Evolutionary conservation across 2,113 vertebrate genomes (phyloP).

Genomic region (Nettapus auritus): DNA sequence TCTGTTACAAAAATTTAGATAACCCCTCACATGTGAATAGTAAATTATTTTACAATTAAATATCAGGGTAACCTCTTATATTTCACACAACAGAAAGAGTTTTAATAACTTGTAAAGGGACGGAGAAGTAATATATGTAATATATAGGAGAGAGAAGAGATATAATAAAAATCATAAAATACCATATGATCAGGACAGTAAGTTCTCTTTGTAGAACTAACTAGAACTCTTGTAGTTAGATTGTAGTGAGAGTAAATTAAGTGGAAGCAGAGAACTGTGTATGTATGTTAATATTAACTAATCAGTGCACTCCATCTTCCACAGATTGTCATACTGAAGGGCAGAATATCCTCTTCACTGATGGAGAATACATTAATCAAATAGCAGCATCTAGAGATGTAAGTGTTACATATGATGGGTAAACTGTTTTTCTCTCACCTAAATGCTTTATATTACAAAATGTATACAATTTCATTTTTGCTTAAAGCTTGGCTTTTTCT

Average conservation of each 20-base stretch:
- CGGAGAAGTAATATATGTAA: background rate
- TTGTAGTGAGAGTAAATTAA: background rate
- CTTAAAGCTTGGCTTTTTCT: background rate
- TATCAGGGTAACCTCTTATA: background rate
- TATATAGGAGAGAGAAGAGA: background rate
- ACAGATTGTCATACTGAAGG: slow-evolving; percentile 93
- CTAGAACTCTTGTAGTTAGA: background rate
- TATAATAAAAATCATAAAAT: background rate
- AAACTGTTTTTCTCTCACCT: background rate
- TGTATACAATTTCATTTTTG: background rate
- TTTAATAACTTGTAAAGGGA: background rate
- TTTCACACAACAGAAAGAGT: background rate
- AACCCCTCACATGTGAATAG: background rate
- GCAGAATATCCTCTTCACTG: slow-evolving; percentile 97
- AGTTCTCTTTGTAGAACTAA: background rate
- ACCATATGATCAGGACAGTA: background rate
- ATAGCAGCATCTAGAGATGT: slow-evolving; percentile 99
- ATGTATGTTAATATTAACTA: background rate
- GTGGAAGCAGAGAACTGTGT: background rate
- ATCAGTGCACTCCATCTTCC: slow-evolving; percentile 22
- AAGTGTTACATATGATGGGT: slow-evolving; percentile 58
- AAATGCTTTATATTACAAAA: background rate
- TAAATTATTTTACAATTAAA: background rate
- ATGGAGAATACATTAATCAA: slow-evolving; percentile 98
- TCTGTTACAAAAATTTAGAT: background rate